Evolutionary conservation across 2,888 invertebrate species (phyloP).

Genomic region (Sussaba pulchella): DNA sequence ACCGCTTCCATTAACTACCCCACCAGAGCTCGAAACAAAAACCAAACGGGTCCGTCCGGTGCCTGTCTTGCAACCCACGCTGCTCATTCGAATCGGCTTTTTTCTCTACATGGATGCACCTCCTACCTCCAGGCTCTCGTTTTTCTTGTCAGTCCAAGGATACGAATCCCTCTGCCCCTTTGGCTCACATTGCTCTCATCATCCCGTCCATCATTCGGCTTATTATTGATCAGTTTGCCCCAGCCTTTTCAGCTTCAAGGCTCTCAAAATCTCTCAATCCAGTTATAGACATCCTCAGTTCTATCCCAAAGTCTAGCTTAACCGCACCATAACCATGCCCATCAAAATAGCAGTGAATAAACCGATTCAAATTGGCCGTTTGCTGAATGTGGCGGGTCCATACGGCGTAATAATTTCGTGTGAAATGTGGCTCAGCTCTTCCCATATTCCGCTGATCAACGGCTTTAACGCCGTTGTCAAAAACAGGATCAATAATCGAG

Average conservation of each 20-base stretch:
- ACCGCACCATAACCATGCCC: not conserved
- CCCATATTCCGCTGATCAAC: not conserved
- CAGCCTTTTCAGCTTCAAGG: not conserved
- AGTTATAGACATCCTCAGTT: not conserved
- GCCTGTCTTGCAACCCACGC: too few species aligned
- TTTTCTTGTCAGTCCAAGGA: too few species aligned
- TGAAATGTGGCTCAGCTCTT: not conserved
- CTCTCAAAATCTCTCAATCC: not conserved
- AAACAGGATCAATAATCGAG: not conserved
- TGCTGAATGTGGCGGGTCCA: not conserved
- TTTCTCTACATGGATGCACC: too few species aligned
- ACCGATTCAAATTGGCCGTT: not conserved
- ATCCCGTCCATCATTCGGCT: conserved; percentile 15
- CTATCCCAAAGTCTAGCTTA: not conserved
- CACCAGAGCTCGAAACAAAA: too few species aligned
- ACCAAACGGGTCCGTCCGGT: too few species aligned
- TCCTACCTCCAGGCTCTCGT: too few species aligned
- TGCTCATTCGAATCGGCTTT: too few species aligned
- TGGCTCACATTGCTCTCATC: not conserved
- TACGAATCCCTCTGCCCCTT: too few species aligned
- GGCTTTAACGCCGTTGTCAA: not conserved
- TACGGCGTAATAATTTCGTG: not conserved
- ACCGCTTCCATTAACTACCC: too few species aligned
- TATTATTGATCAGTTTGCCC: not conserved
- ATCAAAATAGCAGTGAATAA: not conserved